Percentiles rank a stretch among this genome's conserved stretches.
Evolutionary conservation across 2,888 invertebrate genomes (phyloP).

Genomic region (Anodontia alba): DNA sequence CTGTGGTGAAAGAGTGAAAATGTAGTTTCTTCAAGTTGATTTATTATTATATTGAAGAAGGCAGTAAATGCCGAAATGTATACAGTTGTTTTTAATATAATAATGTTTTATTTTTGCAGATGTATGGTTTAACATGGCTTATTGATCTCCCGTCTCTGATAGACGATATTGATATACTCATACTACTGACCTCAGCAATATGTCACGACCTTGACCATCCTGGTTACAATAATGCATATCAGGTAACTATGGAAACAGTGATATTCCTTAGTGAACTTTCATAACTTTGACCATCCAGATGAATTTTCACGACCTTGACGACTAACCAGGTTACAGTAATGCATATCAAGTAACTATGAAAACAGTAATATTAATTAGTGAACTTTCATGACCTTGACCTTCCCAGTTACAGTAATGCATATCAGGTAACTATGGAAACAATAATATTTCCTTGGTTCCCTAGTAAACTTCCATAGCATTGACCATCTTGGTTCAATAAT

Average conservation of each 20-base stretch:
- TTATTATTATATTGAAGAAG: too few species aligned
- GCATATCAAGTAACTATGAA: constrained; percentile 80
- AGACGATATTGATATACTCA: constrained; percentile 91
- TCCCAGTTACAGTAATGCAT: constrained; percentile 85
- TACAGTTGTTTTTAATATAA: too few species aligned
- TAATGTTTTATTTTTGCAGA: constrained; percentile 87
- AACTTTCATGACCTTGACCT: constrained; percentile 85
- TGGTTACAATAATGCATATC: constrained; percentile 85
- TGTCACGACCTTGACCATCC: constrained; percentile 85
- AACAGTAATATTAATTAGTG: constrained; percentile 75
- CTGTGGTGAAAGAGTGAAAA: too few species aligned
- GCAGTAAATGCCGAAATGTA: too few species aligned
- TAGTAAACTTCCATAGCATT: too few species aligned
- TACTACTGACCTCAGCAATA: constrained; percentile 85
- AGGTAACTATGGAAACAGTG: constrained; percentile 66
- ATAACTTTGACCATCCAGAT: constrained; percentile 85
- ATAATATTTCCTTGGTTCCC: not conserved
- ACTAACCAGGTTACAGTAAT: constrained; percentile 85
- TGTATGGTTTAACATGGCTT: constrained; percentile 92
- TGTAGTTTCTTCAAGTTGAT: too few species aligned
- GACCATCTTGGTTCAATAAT: constrained; percentile 85
- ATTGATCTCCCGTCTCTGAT: constrained; percentile 90
- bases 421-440: constrained; percentile 75
- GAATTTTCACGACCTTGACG: constrained; percentile 84
- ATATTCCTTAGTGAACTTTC: constrained; percentile 81